Percentiles rank a stretch among this genome's conserved stretches.
These are phyloP conservation scores for Pitta sordida DNA, from an alignment of 2,113 vertebrate genomes.

Conservation along the genomic window DNA sequence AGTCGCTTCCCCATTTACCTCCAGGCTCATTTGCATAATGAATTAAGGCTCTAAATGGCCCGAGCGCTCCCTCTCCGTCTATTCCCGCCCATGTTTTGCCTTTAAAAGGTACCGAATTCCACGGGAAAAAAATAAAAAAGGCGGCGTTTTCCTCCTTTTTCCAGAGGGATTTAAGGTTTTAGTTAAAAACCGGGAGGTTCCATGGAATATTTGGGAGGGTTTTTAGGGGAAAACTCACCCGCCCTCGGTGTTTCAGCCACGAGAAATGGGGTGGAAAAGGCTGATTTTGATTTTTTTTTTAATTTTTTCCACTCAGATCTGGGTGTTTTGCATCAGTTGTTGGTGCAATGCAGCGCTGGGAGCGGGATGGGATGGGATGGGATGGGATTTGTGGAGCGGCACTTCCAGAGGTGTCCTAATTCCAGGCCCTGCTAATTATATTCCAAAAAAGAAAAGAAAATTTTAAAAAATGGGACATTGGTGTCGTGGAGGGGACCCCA, in stretches of 20 bases:
- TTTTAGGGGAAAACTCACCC: not conserved
- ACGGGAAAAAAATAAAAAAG: accelerated
- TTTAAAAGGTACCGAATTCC: not conserved
- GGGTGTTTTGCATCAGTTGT: accelerated
- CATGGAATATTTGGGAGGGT: accelerated
- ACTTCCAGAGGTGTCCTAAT: not conserved
- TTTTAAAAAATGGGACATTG: not conserved
- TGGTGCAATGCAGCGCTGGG: not conserved
- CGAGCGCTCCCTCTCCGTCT: accelerated
- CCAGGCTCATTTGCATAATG: not conserved
- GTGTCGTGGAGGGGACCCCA: accelerated
- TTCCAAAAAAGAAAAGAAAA: too few species aligned
- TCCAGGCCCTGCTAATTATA: not conserved
- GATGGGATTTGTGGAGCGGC: accelerated
- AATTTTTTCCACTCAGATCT: accelerated
- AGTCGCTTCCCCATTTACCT: not conserved
- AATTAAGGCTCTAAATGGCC: not conserved
- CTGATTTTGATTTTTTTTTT: accelerated
- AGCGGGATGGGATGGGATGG: accelerated
- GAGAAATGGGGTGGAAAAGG: accelerated
- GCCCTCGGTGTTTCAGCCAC: accelerated
- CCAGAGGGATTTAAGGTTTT: not conserved
- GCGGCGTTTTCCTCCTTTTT: accelerated
- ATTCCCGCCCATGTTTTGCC: not conserved
- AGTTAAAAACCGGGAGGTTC: accelerated